Percentiles rank a stretch among this genome's conserved stretches.
These are phyloP conservation scores for Augochlorella aurata DNA, from an alignment of 2,888 invertebrate species.

Conservation along the genomic window DNA sequence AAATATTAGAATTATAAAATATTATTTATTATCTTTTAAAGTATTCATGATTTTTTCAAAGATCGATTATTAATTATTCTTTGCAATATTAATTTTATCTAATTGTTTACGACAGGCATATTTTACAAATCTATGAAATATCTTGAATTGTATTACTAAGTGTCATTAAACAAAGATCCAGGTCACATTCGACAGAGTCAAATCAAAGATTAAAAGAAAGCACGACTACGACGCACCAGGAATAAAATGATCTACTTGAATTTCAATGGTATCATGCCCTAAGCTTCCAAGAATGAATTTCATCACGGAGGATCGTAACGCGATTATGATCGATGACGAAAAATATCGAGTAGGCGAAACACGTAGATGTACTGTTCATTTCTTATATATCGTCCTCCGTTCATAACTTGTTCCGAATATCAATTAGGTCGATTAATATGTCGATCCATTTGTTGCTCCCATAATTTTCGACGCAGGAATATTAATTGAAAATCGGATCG, in stretches of 20 bases:
- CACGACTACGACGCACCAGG: no score
- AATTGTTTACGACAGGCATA: no score
- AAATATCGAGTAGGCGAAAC: slow-evolving; percentile 30
- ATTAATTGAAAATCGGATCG: slow-evolving; percentile 11
- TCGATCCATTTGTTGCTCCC: slow-evolving; percentile 40
- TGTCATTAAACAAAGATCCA: no score
- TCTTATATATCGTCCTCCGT: slow-evolving; percentile 42
- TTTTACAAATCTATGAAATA: no score
- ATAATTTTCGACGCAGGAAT: slow-evolving; percentile 14
- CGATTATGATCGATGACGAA: not conserved
- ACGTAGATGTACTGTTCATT: slow-evolving; percentile 54
- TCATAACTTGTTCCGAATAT: slow-evolving; percentile 48
- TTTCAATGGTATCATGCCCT: not conserved
- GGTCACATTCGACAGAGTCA: no score
- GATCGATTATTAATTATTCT: no score
- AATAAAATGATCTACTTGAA: not conserved
- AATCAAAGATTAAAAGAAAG: no score
- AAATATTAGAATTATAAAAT: no score
- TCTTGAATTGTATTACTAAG: no score
- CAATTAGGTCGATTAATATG: slow-evolving; percentile 51
- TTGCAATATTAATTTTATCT: no score
- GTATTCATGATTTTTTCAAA: no score
- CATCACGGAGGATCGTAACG: not conserved
- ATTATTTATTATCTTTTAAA: no score
- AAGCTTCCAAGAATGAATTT: not conserved